A percentile compares a stretch with the other conserved stretches of the same genome.
These are phyloP conservation scores for Seriola quinqueradiata DNA, from an alignment of 2,113 vertebrate species.

Conservation along the genomic window DNA sequence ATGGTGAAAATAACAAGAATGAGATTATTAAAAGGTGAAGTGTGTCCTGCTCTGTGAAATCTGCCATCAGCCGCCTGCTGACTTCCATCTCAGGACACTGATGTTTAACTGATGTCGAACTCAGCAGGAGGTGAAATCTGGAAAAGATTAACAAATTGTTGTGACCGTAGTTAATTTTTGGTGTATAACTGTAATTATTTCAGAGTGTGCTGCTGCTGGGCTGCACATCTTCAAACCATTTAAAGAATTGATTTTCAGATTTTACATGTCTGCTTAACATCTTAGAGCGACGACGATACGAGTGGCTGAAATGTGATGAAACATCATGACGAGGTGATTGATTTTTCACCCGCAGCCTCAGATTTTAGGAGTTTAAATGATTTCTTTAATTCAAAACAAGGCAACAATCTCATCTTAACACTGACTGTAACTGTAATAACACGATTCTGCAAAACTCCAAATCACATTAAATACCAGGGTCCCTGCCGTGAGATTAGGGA, in stretches of 20 bases:
- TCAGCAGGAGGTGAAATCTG: conserved; percentile 65
- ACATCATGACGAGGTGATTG: conserved; percentile 17
- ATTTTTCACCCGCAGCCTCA: conserved; percentile 16
- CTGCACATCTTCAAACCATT: conserved; percentile 31
- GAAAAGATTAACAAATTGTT: conserved; percentile 71
- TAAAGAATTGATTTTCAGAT: conserved; percentile 60
- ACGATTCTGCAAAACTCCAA: too few relatives aligned
- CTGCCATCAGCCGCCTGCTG: conserved; percentile 73
- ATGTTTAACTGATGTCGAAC: conserved; percentile 69
- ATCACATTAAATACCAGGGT: too few relatives aligned
- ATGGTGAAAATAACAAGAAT: conserved; percentile 33
- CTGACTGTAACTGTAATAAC: background rate
- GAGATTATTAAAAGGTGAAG: conserved; percentile 40
- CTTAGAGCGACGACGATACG: conserved; percentile 57
- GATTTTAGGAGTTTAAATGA: conserved; percentile 4
- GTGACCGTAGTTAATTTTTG: conserved; percentile 60
- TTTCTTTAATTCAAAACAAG: conserved; percentile 14
- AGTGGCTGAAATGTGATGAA: conserved; percentile 18
- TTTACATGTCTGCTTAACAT: conserved; percentile 74
- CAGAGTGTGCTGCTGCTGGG: conserved; percentile 6
- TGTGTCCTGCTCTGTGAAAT: conserved; percentile 65
- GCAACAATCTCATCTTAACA: background rate
- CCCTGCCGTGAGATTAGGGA: too few relatives aligned
- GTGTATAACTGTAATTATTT: conserved; percentile 37
- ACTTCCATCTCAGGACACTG: conserved; percentile 61